phyloP scores from a whole-genome alignment of 1,140 invertebrate genomes.

The Conus betulinus region DNA sequence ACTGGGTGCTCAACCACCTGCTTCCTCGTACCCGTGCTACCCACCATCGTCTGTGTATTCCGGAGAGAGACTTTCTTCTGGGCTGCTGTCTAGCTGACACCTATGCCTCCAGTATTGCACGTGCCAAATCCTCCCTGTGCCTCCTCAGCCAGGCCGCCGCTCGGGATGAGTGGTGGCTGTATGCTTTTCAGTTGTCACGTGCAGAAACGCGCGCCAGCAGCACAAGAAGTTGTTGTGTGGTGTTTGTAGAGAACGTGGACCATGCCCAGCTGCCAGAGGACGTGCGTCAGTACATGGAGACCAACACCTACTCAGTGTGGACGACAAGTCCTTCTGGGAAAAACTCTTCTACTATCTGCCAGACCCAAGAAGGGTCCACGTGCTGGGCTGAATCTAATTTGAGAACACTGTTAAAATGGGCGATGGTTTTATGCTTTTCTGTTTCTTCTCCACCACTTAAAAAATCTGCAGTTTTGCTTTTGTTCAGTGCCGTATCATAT shows the following conservation, averaged over 20 bases:
- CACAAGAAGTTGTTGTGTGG: conserved; percentile 88
- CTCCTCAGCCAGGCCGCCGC: conserved; percentile 81
- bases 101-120: conserved; percentile 79
- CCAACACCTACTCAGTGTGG: conserved; percentile 81
- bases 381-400: neutral
- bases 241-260: conserved; percentile 86
- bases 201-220: conserved; percentile 91
- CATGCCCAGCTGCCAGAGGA: conserved; percentile 76
- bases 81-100: conserved; percentile 83
- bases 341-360: conserved; percentile 80
- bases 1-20: conserved; percentile 90
- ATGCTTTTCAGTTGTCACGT: conserved; percentile 82
- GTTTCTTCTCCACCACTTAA: too few species aligned
- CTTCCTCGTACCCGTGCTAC: conserved; percentile 87
- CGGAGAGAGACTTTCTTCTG: conserved; percentile 91
- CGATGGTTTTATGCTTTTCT: too few species aligned
- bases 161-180: conserved; percentile 82
- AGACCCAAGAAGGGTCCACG: neutral
- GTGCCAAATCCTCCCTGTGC: conserved; percentile 81
- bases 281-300: conserved; percentile 80
- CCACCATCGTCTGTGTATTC: conserved; percentile 92
- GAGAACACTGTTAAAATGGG: too few species aligned
- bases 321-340: conserved; percentile 91
- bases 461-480: too few species aligned
- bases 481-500: too few species aligned